A percentile compares a stretch with the other conserved stretches of the same genome.
Evolutionary conservation across 2,797 vertebrate genomes (phyloP).

Genomic region (Chrysocyon brachyurus): DNA sequence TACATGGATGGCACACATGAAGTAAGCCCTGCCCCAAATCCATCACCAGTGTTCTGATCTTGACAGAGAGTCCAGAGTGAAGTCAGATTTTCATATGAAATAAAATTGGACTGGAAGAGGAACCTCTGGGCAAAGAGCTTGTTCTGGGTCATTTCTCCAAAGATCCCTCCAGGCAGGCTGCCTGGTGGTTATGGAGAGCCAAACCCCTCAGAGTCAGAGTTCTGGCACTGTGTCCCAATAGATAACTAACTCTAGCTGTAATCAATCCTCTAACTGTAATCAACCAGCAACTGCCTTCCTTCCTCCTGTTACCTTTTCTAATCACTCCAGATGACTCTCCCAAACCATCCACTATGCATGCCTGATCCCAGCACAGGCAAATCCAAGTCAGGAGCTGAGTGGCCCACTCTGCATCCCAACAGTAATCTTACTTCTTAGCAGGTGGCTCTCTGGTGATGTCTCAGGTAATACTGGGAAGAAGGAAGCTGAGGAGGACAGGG

Average conservation of each 20-base stretch:
- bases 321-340: neutral
- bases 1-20: neutral
- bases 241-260: neutral
- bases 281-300: neutral
- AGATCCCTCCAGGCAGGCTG: neutral
- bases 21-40: neutral
- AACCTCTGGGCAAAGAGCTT: neutral
- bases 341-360: too few species aligned
- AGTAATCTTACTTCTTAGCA: neutral
- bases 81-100: neutral
- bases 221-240: neutral
- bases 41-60: neutral
- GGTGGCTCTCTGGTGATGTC: neutral
- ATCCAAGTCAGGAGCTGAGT: neutral
- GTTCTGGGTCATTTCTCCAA: neutral
- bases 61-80: conserved; percentile 43
- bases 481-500: neutral
- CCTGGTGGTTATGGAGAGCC: neutral
- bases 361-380: neutral
- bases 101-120: neutral
- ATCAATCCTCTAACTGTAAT: neutral
- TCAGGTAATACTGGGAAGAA: neutral
- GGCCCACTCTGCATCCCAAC: neutral
- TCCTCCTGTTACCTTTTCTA: neutral
- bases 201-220: neutral